phyloP scores from a whole-genome alignment of 2,797 vertebrate genomes.

The Periophthalmus magnuspinnatus region DNA sequence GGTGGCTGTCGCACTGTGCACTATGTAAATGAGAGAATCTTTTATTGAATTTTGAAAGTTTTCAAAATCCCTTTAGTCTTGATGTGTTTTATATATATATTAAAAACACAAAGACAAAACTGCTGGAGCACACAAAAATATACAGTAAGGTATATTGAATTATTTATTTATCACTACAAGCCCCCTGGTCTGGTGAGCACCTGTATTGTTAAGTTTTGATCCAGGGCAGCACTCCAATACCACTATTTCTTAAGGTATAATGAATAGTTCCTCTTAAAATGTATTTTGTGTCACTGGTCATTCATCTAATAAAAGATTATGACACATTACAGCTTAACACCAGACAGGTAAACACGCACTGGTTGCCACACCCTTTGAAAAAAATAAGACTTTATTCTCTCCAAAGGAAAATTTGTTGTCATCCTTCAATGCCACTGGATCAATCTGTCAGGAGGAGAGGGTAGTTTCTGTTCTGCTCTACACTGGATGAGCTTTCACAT shows the following conservation, averaged over 20 bases:
- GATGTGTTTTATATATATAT: background rate
- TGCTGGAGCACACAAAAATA: background rate
- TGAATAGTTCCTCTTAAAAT: background rate
- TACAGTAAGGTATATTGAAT: background rate
- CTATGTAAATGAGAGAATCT: constrained; percentile 41
- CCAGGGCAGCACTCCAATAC: too few species aligned
- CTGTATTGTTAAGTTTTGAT: too few species aligned
- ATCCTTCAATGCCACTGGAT: background rate
- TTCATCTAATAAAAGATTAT: background rate
- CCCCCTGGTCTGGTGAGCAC: too few species aligned
- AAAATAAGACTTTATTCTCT: background rate
- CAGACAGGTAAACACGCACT: background rate
- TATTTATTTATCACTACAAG: too few species aligned
- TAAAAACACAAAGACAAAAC: background rate
- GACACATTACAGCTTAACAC: background rate
- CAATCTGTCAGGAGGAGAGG: background rate
- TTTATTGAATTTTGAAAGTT: constrained; percentile 22
- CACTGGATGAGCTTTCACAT: background rate
- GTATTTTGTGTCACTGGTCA: background rate
- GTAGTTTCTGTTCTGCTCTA: background rate
- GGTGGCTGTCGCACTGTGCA: constrained; percentile 47
- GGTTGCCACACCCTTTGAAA: background rate
- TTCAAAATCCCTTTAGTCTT: background rate
- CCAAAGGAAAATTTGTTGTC: background rate
- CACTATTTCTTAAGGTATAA: too few species aligned